phyloP scores from a whole-genome alignment of 2,797 vertebrate genomes.

The Rallus crepitans region DNA sequence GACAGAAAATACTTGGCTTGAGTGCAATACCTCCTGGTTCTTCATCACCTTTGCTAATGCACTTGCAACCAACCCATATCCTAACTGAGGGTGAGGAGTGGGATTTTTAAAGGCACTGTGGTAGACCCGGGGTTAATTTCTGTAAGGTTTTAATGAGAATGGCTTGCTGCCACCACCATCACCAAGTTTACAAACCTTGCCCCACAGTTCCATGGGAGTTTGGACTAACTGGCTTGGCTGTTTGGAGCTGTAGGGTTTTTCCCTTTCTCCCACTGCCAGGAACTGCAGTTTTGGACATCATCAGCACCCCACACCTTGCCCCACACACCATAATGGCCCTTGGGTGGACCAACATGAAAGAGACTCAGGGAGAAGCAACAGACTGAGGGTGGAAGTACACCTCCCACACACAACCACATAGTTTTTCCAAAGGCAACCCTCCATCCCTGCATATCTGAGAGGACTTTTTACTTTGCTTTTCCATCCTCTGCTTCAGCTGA shows the following conservation, averaged over 20 bases:
- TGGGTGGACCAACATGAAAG: neutral
- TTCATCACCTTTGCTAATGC: neutral
- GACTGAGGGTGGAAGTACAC: neutral
- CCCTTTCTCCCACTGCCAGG: neutral
- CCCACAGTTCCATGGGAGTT: neutral
- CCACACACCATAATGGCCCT: neutral
- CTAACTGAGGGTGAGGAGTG: neutral
- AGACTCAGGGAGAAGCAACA: neutral
- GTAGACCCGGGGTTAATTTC: neutral
- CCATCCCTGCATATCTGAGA: neutral
- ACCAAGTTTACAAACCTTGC: neutral
- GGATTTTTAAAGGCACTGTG: neutral
- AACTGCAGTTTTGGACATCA: neutral
- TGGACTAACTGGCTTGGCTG: slow-evolving; percentile 7
- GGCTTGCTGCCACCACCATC: rapidly evolving
- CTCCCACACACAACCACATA: neutral
- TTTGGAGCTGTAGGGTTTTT: neutral
- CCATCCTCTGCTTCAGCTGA: neutral
- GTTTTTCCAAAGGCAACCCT: neutral
- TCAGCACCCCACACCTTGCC: neutral
- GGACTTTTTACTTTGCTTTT: neutral
- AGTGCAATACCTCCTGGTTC: neutral
- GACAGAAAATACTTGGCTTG: neutral
- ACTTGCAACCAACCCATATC: neutral
- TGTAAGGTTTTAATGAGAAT: rapidly evolving